phyloP scores from a whole-genome alignment of 1,140 invertebrate species.

The Psilanteris sp. region DNA sequence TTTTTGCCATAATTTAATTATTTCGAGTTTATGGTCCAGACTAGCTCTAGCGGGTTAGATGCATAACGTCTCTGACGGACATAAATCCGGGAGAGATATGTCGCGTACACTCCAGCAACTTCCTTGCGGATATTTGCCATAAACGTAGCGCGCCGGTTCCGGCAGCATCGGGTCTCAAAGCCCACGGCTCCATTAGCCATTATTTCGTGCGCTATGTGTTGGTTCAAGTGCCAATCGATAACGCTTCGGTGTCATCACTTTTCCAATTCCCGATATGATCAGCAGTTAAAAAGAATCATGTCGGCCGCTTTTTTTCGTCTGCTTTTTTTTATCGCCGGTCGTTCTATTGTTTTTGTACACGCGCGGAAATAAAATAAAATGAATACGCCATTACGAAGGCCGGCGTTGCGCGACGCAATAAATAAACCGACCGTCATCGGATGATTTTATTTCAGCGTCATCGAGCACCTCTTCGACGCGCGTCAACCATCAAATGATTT shows the following conservation, averaged over 20 bases:
- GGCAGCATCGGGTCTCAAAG: conserved; percentile 24
- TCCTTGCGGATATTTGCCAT: conserved; percentile 55
- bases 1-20: conserved; percentile 78
- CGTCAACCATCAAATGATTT: too few species aligned
- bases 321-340: conserved; percentile 35
- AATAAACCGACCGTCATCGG: too few species aligned
- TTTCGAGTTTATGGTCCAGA: conserved; percentile 69
- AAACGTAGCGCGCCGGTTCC: conserved; percentile 50
- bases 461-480: too few species aligned
- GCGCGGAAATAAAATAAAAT: conserved; percentile 25
- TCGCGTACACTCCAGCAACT: conserved; percentile 40
- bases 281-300: conserved; percentile 55
- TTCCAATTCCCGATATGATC: conserved; percentile 50
- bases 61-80: conserved; percentile 53
- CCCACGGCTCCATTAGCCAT: conserved; percentile 52
- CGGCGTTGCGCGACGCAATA: too few species aligned
- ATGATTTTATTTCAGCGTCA: too few species aligned
- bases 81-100: conserved; percentile 56
- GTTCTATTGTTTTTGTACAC: conserved; percentile 13
- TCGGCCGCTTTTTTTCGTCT: too few species aligned
- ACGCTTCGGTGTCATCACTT: conserved; percentile 49
- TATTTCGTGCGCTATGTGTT: conserved; percentile 39
- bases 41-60: conserved; percentile 44
- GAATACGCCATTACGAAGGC: conserved; percentile 9
- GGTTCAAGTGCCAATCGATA: conserved; percentile 55